A percentile compares a stretch with the other conserved stretches of the same genome.
These are phyloP conservation scores for Calidris pygmaea DNA, from an alignment of 2,113 vertebrate species.

Conservation along the genomic window DNA sequence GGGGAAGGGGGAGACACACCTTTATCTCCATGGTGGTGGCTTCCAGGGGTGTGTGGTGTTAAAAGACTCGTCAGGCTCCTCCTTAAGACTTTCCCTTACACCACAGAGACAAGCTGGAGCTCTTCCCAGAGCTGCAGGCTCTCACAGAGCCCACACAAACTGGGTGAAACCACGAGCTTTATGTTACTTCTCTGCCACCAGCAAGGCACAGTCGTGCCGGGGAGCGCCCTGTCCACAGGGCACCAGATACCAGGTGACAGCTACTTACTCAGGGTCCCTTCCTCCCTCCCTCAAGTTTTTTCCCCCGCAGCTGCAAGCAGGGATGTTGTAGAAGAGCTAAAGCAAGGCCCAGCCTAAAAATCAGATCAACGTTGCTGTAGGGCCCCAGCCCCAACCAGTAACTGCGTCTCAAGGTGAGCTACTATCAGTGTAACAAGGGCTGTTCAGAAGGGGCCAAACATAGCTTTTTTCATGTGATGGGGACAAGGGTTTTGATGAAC, in stretches of 20 bases:
- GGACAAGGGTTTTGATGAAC: neutral
- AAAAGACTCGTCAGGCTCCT: neutral
- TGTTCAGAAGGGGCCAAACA: neutral
- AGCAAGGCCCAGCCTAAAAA: neutral
- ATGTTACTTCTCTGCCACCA: neutral
- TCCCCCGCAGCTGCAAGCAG: neutral
- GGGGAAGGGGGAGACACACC: no score
- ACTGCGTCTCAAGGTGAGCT: neutral
- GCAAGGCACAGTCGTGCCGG: fast-evolving
- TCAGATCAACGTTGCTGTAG: neutral
- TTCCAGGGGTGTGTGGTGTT: neutral
- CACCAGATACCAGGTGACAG: neutral
- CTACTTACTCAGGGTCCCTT: neutral
- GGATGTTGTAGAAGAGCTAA: neutral
- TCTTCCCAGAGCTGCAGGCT: neutral
- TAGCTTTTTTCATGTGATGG: neutral
- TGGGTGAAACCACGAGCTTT: neutral
- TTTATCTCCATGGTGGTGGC: neutral
- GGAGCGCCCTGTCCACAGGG: neutral
- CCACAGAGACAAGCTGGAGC: neutral
- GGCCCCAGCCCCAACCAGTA: neutral
- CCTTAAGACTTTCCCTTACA: neutral
- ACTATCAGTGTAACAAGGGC: neutral
- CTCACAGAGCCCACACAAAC: neutral
- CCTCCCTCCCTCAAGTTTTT: fast-evolving